Evolutionary conservation across 2,888 invertebrate species (phyloP).

Genomic region (Drosophila setosimentum): DNA sequence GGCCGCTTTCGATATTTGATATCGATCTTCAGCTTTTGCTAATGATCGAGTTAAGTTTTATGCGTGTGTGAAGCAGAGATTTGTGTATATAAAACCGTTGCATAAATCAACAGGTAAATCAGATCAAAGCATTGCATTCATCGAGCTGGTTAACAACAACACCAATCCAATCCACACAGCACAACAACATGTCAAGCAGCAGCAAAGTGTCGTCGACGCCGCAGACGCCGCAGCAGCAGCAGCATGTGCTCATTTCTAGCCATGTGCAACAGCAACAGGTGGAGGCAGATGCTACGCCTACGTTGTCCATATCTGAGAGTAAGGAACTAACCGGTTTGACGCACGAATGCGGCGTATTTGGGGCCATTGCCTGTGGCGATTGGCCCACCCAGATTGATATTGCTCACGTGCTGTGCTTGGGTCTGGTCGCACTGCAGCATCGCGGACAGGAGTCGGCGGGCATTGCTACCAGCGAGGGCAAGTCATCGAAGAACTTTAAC

Average conservation of each 20-base stretch:
- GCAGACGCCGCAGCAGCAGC: constrained; percentile 24
- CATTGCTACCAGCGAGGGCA: constrained; percentile 97
- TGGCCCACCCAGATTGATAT: constrained; percentile 97
- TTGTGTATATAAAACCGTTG: constrained; percentile 74
- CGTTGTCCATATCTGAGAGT: constrained; percentile 59
- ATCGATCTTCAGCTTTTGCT: constrained; percentile 31
- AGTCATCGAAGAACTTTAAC: constrained; percentile 91
- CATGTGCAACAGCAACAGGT: constrained; percentile 59
- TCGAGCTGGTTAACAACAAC: constrained; percentile 33
- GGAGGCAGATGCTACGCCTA: constrained; percentile 42
- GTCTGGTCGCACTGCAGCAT: constrained; percentile 96
- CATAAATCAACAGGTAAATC: constrained; percentile 73
- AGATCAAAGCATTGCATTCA: constrained; percentile 38
- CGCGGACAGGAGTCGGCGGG: constrained; percentile 99
- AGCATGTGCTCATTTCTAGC: constrained; percentile 60
- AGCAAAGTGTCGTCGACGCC: constrained; percentile 51
- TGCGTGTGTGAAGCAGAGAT: constrained; percentile 50
- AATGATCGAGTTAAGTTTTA: constrained; percentile 59
- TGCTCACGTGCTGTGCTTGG: constrained; percentile 95
- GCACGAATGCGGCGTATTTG: constrained; percentile 98
- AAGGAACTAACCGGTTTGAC: constrained; percentile 88
- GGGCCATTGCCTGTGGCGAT: constrained; percentile 95
- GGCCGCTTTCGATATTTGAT: constrained; percentile 30
- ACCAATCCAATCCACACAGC: constrained; percentile 17
- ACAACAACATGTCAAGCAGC: constrained; percentile 50